These are phyloP conservation scores for Halcyon badia DNA, from an alignment of 2,797 vertebrate species.

Conservation along the genomic window DNA sequence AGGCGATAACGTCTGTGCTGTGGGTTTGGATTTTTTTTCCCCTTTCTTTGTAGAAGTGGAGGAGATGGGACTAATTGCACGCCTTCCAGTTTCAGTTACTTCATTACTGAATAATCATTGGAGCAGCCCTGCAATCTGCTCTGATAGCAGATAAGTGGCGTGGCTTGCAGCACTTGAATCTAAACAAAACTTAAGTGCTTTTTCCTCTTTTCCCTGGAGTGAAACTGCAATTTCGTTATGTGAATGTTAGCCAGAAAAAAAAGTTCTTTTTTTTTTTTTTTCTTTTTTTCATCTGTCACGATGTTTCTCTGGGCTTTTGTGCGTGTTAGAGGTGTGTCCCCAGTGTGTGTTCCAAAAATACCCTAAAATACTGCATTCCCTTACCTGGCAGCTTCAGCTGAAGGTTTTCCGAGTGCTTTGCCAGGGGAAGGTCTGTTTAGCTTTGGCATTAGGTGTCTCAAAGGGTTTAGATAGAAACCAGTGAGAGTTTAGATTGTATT, in stretches of 20 bases:
- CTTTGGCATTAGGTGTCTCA: background rate
- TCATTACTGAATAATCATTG: slow-evolving; percentile 46
- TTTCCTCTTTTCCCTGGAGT: slow-evolving; percentile 59
- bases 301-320: slow-evolving; percentile 8
- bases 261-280: background rate
- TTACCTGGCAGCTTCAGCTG: slow-evolving; percentile 1
- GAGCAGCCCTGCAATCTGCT: slow-evolving; percentile 53
- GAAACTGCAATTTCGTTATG: slow-evolving; percentile 32
- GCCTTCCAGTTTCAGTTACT: slow-evolving; percentile 57
- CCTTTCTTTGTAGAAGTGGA: background rate
- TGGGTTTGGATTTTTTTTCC: background rate
- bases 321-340: background rate
- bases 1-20: slow-evolving; percentile 42
- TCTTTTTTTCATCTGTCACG: background rate
- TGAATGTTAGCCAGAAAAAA: slow-evolving; percentile 25
- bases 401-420: slow-evolving; percentile 13
- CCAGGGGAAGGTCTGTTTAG: background rate
- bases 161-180: slow-evolving; percentile 47
- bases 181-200: slow-evolving; percentile 64
- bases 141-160: slow-evolving; percentile 54
- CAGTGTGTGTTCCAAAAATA: background rate
- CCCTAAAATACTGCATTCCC: background rate
- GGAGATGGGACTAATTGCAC: slow-evolving; percentile 52
- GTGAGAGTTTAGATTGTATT: background rate
- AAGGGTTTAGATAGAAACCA: background rate